phyloP scores from a whole-genome alignment of 2,113 vertebrate species.

The Caranx ignobilis region DNA sequence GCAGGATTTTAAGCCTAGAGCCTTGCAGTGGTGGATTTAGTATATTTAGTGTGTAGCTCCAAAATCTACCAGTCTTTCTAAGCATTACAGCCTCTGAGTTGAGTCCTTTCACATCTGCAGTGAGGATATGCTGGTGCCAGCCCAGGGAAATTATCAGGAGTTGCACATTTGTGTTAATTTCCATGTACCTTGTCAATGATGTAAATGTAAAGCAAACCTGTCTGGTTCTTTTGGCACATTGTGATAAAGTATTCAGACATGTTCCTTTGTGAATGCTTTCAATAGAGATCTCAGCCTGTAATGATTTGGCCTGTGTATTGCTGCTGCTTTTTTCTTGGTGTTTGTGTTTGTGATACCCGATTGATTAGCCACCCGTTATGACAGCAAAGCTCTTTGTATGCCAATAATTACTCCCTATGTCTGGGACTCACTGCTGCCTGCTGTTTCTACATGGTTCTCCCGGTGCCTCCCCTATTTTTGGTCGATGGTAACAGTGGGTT shows the following conservation, averaged over 20 bases:
- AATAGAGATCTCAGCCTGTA: conserved; percentile 54
- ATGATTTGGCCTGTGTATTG: conserved; percentile 62
- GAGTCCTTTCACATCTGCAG: conserved; percentile 3
- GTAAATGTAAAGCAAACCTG: conserved; percentile 4
- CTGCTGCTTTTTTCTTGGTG: conserved; percentile 51
- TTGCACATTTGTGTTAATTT: conserved; percentile 4
- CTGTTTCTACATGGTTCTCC: conserved; percentile 46
- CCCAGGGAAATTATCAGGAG: neutral
- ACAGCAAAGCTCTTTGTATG: conserved; percentile 61
- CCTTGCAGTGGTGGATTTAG: conserved; percentile 32
- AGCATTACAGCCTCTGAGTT: neutral
- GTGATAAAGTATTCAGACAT: conserved; percentile 4
- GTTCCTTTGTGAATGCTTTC: conserved; percentile 16
- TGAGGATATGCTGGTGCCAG: neutral
- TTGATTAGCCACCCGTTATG: conserved; percentile 70
- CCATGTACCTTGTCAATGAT: neutral
- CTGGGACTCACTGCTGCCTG: conserved; percentile 52
- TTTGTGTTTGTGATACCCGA: conserved; percentile 67
- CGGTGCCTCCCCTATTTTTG: conserved; percentile 56
- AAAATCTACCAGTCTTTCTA: neutral
- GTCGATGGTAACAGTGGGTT: conserved; percentile 58
- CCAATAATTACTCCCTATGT: conserved; percentile 65
- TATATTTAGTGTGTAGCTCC: conserved; percentile 22
- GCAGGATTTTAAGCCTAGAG: conserved; percentile 46
- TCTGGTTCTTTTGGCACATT: neutral